Evolutionary conservation across 2,113 vertebrate species (phyloP).

Genomic region (Actinemys pallida): DNA sequence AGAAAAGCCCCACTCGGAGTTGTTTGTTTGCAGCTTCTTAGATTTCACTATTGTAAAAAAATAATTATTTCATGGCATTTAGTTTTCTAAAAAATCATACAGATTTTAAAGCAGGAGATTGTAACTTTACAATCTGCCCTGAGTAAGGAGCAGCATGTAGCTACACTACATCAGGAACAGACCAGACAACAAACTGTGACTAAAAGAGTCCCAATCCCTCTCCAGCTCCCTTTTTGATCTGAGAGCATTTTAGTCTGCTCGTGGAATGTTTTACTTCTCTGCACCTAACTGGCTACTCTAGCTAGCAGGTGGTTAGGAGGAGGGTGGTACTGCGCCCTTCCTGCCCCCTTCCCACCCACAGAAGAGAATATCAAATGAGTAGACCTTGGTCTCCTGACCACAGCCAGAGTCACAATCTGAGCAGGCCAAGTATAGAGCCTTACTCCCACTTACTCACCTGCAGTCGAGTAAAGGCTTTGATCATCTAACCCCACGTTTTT

Average conservation of each 20-base stretch:
- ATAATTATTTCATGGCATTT: not conserved
- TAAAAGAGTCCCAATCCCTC: not conserved
- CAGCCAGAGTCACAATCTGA: not conserved
- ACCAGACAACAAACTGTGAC: not conserved
- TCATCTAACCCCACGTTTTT: not conserved
- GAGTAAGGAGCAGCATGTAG: not conserved
- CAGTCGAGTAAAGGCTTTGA: not conserved
- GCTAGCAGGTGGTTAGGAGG: not conserved
- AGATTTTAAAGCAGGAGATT: conserved; percentile 1
- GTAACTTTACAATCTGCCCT: not conserved
- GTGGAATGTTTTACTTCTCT: not conserved
- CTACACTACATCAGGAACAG: not conserved
- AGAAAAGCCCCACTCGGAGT: not conserved
- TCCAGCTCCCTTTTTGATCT: not conserved
- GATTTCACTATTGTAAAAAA: conserved; percentile 12
- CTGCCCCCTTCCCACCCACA: not conserved
- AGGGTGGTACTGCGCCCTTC: rapidly evolving
- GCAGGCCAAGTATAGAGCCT: not conserved
- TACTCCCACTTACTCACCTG: not conserved
- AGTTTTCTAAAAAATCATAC: not conserved
- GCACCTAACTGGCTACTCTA: not conserved
- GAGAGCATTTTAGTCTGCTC: not conserved
- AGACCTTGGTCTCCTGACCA: not conserved
- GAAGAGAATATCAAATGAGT: not conserved
- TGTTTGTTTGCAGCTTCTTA: conserved; percentile 15